A percentile compares a stretch with the other conserved stretches of the same genome.
phyloP scores from a whole-genome alignment of 2,888 invertebrate genomes.

The Papilio protenor region DNA sequence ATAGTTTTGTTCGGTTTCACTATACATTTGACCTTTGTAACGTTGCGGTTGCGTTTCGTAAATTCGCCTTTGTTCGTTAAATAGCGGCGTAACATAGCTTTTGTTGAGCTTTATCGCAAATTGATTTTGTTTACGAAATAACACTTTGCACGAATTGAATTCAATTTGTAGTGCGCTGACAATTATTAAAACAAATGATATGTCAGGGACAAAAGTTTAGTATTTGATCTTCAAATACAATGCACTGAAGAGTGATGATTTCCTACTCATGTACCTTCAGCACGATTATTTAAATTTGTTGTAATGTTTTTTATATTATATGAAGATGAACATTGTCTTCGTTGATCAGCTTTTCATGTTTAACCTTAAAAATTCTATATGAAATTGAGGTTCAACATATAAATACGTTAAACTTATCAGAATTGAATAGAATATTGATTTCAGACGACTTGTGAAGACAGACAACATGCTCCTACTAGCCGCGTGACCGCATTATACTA shows the following conservation, averaged over 20 bases:
- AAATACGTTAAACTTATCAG: background rate
- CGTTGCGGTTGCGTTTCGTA: constrained; percentile 65
- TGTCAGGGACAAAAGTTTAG: constrained; percentile 23
- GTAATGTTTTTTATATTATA: background rate
- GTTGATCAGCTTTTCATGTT: background rate
- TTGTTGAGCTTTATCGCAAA: constrained; percentile 51
- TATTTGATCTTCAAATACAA: constrained; percentile 24
- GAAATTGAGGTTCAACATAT: background rate
- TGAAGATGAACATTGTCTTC: background rate
- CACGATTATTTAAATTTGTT: constrained; percentile 27
- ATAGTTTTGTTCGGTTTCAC: constrained; percentile 56
- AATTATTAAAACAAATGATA: constrained; percentile 35
- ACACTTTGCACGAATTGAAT: constrained; percentile 40
- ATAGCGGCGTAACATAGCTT: constrained; percentile 56
- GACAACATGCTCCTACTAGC: background rate
- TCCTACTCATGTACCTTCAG: background rate
- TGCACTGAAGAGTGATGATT: background rate
- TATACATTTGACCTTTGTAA: constrained; percentile 65
- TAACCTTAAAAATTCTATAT: background rate
- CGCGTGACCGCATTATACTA: constrained; percentile 25
- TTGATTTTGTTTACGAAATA: constrained; percentile 57
- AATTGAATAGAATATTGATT: constrained; percentile 16
- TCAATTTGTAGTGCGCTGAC: constrained; percentile 10
- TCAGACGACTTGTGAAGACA: background rate
- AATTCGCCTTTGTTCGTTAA: constrained; percentile 62